phyloP scores from a whole-genome alignment of 1,140 invertebrate species.

The Leptinotarsa undecemlineata region DNA sequence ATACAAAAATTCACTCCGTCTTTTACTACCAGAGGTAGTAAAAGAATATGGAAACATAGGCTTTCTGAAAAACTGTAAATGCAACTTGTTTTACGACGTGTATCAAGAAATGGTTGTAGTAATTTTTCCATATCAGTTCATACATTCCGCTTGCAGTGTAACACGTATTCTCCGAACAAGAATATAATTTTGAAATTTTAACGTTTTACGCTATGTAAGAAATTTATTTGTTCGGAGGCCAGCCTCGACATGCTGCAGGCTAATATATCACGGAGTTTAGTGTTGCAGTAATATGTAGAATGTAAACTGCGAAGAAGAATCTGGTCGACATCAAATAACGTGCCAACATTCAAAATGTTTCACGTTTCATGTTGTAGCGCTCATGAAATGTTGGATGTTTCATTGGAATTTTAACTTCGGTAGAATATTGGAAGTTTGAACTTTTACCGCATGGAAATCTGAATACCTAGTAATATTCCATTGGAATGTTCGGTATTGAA shows the following conservation, averaged over 20 bases:
- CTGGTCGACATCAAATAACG: neutral
- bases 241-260: conserved; percentile 4
- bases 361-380: neutral
- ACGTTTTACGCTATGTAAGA: conserved; percentile 1
- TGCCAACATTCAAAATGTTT: neutral
- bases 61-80: no score
- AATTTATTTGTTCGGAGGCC: neutral
- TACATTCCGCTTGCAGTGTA: neutral
- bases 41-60: no score
- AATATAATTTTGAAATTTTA: neutral
- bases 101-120: neutral
- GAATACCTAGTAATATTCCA: no score
- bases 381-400: neutral
- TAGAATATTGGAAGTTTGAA: no score
- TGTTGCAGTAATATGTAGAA: conserved; percentile 1
- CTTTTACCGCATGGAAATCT: no score
- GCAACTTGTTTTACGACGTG: no score
- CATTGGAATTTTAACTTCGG: no score
- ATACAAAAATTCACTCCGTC: no score
- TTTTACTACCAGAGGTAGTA: no score
- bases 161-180: neutral
- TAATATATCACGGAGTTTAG: conserved; percentile 4
- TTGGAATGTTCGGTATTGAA: no score
- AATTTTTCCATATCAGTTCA: neutral
- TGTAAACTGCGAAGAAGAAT: conserved; percentile 1